Evolutionary conservation across 2,797 vertebrate genomes (phyloP).

Genomic region (Cirrhinus mrigala): DNA sequence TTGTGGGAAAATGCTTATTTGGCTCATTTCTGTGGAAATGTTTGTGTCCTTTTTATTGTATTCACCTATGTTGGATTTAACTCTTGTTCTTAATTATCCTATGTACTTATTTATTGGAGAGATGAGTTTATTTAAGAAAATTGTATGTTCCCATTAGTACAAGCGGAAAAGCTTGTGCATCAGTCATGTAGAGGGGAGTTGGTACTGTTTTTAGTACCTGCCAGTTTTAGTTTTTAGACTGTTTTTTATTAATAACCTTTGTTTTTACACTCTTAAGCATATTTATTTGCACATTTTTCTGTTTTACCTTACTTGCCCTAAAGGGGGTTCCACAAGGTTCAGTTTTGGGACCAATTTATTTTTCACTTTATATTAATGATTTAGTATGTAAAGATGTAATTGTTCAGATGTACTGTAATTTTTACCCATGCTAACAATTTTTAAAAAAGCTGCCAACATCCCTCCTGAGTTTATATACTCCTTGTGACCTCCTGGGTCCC

Average conservation of each 20-base stretch:
- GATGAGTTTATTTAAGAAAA: background rate
- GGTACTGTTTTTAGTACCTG: too few species aligned
- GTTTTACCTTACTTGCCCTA: too few species aligned
- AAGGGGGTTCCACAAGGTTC: too few species aligned
- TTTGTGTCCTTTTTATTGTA: background rate
- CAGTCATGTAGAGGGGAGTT: too few species aligned
- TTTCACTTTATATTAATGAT: too few species aligned
- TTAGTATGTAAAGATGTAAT: too few species aligned
- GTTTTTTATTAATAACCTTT: background rate
- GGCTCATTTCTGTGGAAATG: background rate
- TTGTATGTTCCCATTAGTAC: background rate
- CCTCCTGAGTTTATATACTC: background rate
- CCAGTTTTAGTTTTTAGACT: background rate
- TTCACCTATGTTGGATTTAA: background rate
- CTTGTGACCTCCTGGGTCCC: background rate
- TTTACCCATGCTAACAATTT: too few species aligned
- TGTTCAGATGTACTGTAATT: too few species aligned
- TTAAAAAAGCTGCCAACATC: background rate
- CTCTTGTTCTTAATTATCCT: background rate
- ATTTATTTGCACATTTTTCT: background rate
- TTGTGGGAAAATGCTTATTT: background rate
- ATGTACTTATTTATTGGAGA: background rate
- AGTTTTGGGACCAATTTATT: too few species aligned
- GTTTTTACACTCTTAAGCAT: background rate
- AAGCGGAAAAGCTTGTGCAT: background rate